Evolutionary conservation across 2,888 invertebrate genomes (phyloP), one percentile per base, ranked within the genome.

Genomic region (Idaea straminata): DNA sequence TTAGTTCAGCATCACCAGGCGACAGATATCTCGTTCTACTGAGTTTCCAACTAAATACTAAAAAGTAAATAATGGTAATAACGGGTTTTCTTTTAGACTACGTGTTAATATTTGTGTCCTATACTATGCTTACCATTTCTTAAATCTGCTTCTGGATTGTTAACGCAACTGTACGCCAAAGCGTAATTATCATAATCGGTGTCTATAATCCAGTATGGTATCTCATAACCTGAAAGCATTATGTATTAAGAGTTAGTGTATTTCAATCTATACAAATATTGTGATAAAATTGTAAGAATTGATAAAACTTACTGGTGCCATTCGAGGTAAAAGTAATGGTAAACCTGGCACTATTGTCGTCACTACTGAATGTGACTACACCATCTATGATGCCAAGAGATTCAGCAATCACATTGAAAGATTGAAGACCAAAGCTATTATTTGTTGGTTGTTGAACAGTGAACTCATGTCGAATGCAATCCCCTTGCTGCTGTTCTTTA

Each of bases 101-200:
- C 15, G n/a, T 36, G 36, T 36, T 10, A 36, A 36, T 10, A 36
- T 36, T 36, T 36, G 10, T 58, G 4, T 5, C 5, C 58, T 16
- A 3, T 59, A 15, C 15, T 16, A 15, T 61, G 67, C 65, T 66
- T 61, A 77, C 77, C 67, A 72, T 69, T 71, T 73, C 80, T 74
- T 59, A 71, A 73, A 35, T 83, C 73, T 3, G 15, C 35, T 61
- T 75, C 62, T 34, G 4, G 16, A 7, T 80, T 63, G 38, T 94
- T 88, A 3, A 83, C 81, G 74, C 95, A 95, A 61, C 94, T 94
- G 91, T 94, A 95, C 0, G 95, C 93, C 3, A 95, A 91, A 0
- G 94, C 87, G 72, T 93, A 95, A 68, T 87, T 88, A 0, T 86
- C 84, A 77, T 95, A 87, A 66, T 95, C 95, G 0, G 95, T 95